Evolutionary conservation across 2,113 vertebrate species (phyloP).

Genomic region (Pongo pygmaeus): DNA sequence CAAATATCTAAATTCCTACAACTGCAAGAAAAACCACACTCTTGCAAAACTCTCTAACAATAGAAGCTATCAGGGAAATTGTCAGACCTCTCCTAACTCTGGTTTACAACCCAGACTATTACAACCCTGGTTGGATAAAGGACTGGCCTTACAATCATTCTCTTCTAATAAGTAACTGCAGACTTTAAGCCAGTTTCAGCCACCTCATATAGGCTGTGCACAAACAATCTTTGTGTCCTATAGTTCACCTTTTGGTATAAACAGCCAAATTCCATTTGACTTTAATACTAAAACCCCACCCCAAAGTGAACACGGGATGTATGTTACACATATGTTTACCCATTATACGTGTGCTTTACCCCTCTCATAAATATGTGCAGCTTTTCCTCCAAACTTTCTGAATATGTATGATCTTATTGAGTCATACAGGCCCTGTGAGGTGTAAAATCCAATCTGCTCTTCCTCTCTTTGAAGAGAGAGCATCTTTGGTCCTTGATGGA

Average conservation of each 20-base stretch:
- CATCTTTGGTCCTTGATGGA: background rate
- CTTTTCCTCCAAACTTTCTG: background rate
- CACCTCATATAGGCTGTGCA: background rate
- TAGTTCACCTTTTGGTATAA: background rate
- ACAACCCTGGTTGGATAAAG: background rate
- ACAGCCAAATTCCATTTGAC: background rate
- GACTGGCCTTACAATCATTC: background rate
- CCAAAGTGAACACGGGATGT: background rate
- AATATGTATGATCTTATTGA: background rate
- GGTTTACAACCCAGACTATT: background rate
- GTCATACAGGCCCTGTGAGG: background rate
- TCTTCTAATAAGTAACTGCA: background rate
- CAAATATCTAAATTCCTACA: background rate
- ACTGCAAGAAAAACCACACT: background rate
- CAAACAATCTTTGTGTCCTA: background rate
- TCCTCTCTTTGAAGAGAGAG: background rate
- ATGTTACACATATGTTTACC: background rate
- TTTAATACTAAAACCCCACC: background rate
- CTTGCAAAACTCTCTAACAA: background rate
- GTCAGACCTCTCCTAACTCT: background rate
- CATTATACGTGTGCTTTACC: background rate
- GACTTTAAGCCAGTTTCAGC: background rate
- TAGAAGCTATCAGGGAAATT: background rate
- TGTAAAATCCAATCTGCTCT: background rate
- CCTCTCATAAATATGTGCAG: background rate